Evolutionary conservation across 2,888 invertebrate genomes (phyloP).

Genomic region (Meandrusa payeni): DNA sequence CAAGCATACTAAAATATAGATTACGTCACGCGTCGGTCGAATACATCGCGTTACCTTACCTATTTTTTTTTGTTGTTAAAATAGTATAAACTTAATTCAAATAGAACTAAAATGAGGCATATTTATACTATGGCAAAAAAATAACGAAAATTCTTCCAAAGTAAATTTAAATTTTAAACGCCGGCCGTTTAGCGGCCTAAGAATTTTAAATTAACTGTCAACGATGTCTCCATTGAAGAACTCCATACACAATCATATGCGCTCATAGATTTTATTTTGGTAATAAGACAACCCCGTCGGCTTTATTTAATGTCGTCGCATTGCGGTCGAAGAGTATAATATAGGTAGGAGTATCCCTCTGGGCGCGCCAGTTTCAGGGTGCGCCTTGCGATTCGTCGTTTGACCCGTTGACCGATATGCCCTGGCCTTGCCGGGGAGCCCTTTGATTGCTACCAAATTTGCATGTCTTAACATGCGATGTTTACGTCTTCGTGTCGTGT

Average conservation of each 20-base stretch:
- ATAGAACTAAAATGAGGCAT: too few species aligned
- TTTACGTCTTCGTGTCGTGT: slow-evolving; percentile 1
- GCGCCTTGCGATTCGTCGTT: slow-evolving; percentile 63
- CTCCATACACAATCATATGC: too few species aligned
- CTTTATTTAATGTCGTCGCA: slow-evolving; percentile 50
- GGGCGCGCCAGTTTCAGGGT: slow-evolving; percentile 64
- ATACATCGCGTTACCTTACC: not conserved
- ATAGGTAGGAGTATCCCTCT: slow-evolving; percentile 49
- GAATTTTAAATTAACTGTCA: too few species aligned
- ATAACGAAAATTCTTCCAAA: too few species aligned
- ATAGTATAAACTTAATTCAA: too few species aligned
- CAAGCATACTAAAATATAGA: slow-evolving; percentile 43
- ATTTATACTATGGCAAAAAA: too few species aligned
- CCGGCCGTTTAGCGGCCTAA: too few species aligned
- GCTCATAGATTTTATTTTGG: not conserved
- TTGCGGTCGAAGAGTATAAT: slow-evolving; percentile 67
- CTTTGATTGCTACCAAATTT: slow-evolving; percentile 55
- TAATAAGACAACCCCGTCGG: slow-evolving; percentile 19
- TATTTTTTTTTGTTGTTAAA: too few species aligned
- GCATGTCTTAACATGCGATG: slow-evolving; percentile 51
- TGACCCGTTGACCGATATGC: slow-evolving; percentile 72
- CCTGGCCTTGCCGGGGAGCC: slow-evolving; percentile 54
- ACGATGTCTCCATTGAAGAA: too few species aligned
- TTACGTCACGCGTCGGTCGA: slow-evolving; percentile 44
- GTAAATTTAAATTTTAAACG: too few species aligned